phyloP scores from a whole-genome alignment of 2,113 vertebrate species.

The Spheniscus mendiculus region DNA sequence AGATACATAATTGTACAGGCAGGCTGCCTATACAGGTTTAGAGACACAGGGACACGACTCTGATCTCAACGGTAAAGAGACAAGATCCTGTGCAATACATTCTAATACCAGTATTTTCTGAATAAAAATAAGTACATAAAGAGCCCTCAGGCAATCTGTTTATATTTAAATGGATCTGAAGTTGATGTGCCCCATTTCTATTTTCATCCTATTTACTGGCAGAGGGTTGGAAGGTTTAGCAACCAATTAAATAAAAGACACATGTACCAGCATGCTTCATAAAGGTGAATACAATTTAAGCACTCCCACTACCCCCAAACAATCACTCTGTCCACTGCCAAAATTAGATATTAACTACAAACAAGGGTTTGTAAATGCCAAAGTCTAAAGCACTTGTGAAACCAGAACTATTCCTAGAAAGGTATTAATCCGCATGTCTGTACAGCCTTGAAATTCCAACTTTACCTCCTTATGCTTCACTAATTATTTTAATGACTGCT shows the following conservation, averaged over 20 bases:
- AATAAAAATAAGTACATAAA: neutral
- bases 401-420: neutral
- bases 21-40: neutral
- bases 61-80: neutral
- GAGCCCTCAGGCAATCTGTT: neutral
- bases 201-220: neutral
- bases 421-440: neutral
- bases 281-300: neutral
- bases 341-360: neutral
- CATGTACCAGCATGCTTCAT: neutral
- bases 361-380: neutral
- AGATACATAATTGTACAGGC: neutral
- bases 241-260: conserved; percentile 1
- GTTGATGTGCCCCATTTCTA: neutral
- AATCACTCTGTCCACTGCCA: neutral
- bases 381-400: neutral
- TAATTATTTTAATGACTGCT: neutral
- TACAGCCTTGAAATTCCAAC: neutral
- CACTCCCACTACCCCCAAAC: neutral
- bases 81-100: neutral
- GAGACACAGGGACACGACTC: neutral
- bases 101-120: neutral
- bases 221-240: neutral
- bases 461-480: neutral
- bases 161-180: neutral